Evolutionary conservation across 2,113 vertebrate species (phyloP).

Genomic region (Planiliza haematocheilus): DNA sequence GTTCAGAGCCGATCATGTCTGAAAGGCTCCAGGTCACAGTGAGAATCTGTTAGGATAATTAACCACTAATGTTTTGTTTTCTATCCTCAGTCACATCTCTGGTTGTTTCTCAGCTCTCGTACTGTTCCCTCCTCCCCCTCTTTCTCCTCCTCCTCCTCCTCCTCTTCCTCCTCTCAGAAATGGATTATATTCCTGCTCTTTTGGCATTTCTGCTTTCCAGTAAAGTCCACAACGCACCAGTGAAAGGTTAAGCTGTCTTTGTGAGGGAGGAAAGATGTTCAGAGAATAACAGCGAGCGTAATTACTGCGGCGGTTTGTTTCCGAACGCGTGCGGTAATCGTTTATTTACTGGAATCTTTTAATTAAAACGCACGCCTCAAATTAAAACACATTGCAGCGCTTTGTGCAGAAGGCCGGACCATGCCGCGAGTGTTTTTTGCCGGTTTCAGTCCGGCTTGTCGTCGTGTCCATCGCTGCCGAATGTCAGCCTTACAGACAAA

Average conservation of each 20-base stretch:
- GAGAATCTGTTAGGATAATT: conserved; percentile 5
- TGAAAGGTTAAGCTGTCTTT: neutral
- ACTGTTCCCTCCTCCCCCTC: neutral
- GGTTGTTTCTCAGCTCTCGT: conserved; percentile 10
- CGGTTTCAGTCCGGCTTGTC: neutral
- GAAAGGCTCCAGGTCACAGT: neutral
- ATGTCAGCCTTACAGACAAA: conserved; percentile 23
- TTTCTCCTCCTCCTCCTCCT: rapidly evolving
- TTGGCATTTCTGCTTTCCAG: no score
- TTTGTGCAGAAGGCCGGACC: conserved; percentile 3
- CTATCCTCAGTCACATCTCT: conserved; percentile 14
- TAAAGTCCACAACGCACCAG: no score
- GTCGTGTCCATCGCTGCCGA: conserved; percentile 28
- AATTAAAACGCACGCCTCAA: conserved; percentile 25
- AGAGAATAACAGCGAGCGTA: neutral
- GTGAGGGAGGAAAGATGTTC: neutral
- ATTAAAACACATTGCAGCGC: conserved; percentile 9
- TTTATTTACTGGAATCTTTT: conserved; percentile 4
- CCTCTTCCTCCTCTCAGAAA: no score
- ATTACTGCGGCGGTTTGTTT: neutral
- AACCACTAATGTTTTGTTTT: conserved; percentile 20
- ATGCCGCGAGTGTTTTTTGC: conserved; percentile 13
- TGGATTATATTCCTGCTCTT: no score
- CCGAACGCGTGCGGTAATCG: neutral
- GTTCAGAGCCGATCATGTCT: neutral